A percentile compares a stretch with the other conserved stretches of the same genome.
phyloP scores from a whole-genome alignment of 2,888 invertebrate species.

The Drosophila recens region DNA sequence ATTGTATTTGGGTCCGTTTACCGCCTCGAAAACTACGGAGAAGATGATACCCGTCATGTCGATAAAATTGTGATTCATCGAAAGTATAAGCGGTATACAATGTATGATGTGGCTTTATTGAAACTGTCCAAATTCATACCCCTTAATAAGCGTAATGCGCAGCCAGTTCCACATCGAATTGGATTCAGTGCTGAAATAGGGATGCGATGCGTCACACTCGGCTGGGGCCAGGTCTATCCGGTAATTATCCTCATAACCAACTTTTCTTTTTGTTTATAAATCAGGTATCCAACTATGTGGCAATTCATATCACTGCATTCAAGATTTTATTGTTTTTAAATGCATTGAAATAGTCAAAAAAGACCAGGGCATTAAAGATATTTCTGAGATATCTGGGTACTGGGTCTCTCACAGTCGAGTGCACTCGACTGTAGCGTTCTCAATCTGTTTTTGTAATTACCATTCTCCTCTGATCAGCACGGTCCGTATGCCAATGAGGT shows the following conservation, averaged over 20 bases:
- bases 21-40: constrained; percentile 11
- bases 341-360: too few species aligned
- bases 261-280: background rate
- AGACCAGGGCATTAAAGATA: too few species aligned
- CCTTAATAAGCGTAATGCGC: constrained; percentile 17
- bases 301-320: too few species aligned
- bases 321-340: too few species aligned
- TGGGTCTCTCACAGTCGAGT: too few species aligned
- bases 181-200: too few species aligned
- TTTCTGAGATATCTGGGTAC: too few species aligned
- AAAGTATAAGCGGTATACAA: constrained; percentile 41
- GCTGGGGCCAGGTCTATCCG: constrained; percentile 67
- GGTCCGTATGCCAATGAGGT: constrained; percentile 63
- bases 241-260: constrained; percentile 21
- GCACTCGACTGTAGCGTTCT: background rate
- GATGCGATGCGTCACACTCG: constrained; percentile 49
- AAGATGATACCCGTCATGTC: constrained; percentile 27
- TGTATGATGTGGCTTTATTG: constrained; percentile 54
- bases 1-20: constrained; percentile 40
- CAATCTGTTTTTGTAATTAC: background rate
- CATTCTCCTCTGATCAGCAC: constrained; percentile 35
- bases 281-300: background rate
- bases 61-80: constrained; percentile 55
- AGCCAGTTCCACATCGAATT: constrained; percentile 31
- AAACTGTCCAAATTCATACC: constrained; percentile 38